Conservation (phyloP, 2,113 vertebrate genomes). For the Lathamus discolor region DNA sequence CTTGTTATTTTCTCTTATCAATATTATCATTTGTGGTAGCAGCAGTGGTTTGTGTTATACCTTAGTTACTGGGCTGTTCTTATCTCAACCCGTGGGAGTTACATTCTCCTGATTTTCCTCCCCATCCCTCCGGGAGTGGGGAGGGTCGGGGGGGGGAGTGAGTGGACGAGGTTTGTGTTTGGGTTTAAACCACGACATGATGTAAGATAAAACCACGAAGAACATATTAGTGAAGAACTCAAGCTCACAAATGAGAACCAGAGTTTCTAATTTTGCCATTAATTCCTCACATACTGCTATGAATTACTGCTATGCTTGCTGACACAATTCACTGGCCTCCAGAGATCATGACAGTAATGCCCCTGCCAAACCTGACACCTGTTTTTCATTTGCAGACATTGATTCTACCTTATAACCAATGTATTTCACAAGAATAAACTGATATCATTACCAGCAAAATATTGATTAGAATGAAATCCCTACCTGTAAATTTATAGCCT, state of each 20-base stretch:
- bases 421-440: slow-evolving; percentile 68
- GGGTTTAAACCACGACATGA: too few relatives aligned
- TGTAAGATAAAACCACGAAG: background rate
- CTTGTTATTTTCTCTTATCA: too few relatives aligned
- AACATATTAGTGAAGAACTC: background rate
- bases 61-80: too few relatives aligned
- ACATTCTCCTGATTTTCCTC: too few relatives aligned
- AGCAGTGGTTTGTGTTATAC: too few relatives aligned
- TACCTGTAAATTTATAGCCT: slow-evolving; percentile 72
- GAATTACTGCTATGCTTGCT: slow-evolving; percentile 59
- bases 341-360: slow-evolving; percentile 47
- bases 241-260: background rate
- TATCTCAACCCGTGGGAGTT: too few relatives aligned
- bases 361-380: slow-evolving; percentile 65
- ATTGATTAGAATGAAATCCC: slow-evolving; percentile 74
- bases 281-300: slow-evolving; percentile 37
- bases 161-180: too few relatives aligned
- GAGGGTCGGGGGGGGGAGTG: too few relatives aligned
- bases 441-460: slow-evolving; percentile 73
- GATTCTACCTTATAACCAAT: slow-evolving; percentile 65
- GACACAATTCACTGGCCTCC: slow-evolving; percentile 46
- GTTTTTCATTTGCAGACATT: slow-evolving; percentile 72
- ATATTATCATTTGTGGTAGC: too few relatives aligned
- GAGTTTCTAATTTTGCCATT: slow-evolving; percentile 52
- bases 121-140: too few relatives aligned